These are phyloP conservation scores for Illadopsis cleaveri DNA, from an alignment of 2,113 vertebrate species.

Conservation along the genomic window DNA sequence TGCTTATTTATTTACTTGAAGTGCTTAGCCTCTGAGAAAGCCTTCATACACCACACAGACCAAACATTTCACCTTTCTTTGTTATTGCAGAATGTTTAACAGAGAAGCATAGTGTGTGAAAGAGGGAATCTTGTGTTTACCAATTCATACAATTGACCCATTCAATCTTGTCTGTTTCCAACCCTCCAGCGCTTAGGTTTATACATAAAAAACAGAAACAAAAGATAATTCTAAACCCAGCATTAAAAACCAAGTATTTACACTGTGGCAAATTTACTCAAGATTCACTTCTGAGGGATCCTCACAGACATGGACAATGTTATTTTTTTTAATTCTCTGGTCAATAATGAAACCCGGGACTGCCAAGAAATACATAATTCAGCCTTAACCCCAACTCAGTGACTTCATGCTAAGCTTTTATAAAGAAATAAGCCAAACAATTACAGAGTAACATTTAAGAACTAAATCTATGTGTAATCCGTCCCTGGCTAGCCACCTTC, in stretches of 20 bases:
- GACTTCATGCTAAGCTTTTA: slow-evolving; percentile 14
- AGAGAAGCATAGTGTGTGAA: neutral
- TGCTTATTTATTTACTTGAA: slow-evolving; percentile 9
- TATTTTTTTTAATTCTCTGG: neutral
- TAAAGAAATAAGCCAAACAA: slow-evolving; percentile 5
- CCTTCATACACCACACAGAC: neutral
- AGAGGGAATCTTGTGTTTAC: neutral
- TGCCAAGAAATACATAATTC: neutral
- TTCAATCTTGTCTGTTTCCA: slow-evolving; percentile 9
- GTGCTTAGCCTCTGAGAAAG: neutral
- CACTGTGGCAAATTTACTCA: neutral
- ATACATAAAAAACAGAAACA: neutral
- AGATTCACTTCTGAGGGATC: neutral
- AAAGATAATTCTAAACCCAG: neutral
- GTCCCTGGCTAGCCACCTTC: neutral
- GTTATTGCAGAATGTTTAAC: neutral
- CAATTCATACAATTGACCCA: slow-evolving; percentile 23
- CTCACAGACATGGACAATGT: neutral
- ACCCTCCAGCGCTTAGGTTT: neutral
- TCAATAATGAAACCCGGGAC: neutral
- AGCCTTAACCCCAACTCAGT: neutral
- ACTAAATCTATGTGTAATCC: neutral
- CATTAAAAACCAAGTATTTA: neutral
- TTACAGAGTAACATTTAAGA: neutral
- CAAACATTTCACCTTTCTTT: slow-evolving; percentile 31